Evolutionary conservation across 2,113 vertebrate species (phyloP).

Genomic region (Nanorana parkeri): DNA sequence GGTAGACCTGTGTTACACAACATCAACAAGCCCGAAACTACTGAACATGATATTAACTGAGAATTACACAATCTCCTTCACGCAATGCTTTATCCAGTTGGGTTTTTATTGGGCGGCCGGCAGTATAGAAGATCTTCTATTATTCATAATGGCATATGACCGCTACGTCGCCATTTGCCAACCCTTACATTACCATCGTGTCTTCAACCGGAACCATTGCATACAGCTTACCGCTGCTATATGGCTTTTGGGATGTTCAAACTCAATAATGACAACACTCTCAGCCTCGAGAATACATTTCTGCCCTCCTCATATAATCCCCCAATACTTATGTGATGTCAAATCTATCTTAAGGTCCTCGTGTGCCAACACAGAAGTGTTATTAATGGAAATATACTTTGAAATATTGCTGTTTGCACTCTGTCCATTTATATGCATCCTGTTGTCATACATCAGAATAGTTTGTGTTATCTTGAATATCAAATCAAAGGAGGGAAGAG

Average conservation of each 20-base stretch:
- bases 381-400: neutral
- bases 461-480: neutral
- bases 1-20: constrained; percentile 47
- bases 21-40: constrained; percentile 31
- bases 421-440: neutral
- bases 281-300: neutral
- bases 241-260: no score
- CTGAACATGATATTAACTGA: constrained; percentile 15
- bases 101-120: constrained; percentile 53
- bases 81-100: constrained; percentile 55
- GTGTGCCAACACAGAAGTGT: neutral
- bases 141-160: constrained; percentile 60
- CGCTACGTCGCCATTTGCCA: neutral
- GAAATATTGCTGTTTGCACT: neutral
- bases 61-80: constrained; percentile 54
- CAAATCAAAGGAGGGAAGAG: neutral
- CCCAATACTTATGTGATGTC: neutral
- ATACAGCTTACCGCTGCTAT: no score
- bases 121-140: constrained; percentile 55
- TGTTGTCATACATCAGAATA: constrained; percentile 28
- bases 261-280: no score
- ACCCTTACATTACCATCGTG: constrained; percentile 1
- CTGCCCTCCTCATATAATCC: neutral
- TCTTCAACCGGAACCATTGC: no score
- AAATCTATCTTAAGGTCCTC: neutral